Evolutionary conservation across 2,797 vertebrate genomes (phyloP), one percentile per base, ranked within the genome.

Genomic region (Caiman crocodilus): DNA sequence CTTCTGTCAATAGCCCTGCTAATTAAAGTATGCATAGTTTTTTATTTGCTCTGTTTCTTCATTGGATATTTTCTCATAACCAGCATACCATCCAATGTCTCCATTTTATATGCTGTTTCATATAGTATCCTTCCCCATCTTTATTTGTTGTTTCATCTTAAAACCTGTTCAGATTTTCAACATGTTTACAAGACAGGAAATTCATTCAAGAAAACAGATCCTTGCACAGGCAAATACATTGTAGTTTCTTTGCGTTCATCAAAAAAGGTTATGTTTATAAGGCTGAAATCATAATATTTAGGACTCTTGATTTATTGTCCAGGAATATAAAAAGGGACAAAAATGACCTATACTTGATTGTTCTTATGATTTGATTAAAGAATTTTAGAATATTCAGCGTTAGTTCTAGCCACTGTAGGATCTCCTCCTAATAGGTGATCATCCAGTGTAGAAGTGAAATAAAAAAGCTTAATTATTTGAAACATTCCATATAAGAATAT

Each of bases 31-130:
- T 14, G n/a, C 11, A 7, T 35, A 6, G 76, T 73, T 92, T 94
- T 92, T 94, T 87, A 92, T 90, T 93, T 89, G 73, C 26, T 85
- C 57, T 83, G 3, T 88, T 82, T 35, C 35, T 35, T 35, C 35
- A 35, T 35, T 35, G 35, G 35, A 35, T 35, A 35, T 35, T 35
- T 35, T 35, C 35, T 35, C 35, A 35, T 35, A 35, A 35, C 21
- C 3, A 15, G 78, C 83, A 1, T 78, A 94, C 55, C 63, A 93
- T 60, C 64, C 76, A 82, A 14, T 59, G 14, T 14, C 55, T 17
- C 59, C 76, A 73, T 1, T 76, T 94, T 63, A 92, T 21, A 63
- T 58, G 11, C 64, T 78, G 55, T 69, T 90, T 73, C 79, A 84
- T 55, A 79, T 84, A 84, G 76, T 55, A 79, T 11, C 75, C 57